A percentile compares a stretch with the other conserved stretches of the same genome.
phyloP scores from a whole-genome alignment of 1,140 invertebrate species.

The Atta cephalotes region DNA sequence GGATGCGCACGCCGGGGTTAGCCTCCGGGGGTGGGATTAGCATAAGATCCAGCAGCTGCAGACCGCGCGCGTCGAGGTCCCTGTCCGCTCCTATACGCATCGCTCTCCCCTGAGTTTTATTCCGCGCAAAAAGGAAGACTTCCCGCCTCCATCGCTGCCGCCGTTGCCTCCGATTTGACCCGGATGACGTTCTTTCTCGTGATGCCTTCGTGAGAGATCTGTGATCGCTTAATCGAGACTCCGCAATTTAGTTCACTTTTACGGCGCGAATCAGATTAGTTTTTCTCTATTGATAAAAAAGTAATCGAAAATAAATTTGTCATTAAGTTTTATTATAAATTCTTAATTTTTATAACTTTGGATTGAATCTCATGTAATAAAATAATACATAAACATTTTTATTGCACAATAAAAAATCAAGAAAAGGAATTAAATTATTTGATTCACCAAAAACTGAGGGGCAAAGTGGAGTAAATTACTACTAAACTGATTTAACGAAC shows the following conservation, averaged over 20 bases:
- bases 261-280: no score
- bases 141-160: neutral
- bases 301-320: no score
- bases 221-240: constrained; percentile 13
- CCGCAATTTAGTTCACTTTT: constrained; percentile 20
- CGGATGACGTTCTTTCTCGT: constrained; percentile 19
- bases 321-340: no score
- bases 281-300: no score
- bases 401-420: no score
- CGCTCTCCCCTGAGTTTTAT: constrained; percentile 39
- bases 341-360: no score
- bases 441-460: no score
- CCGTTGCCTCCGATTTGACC: constrained; percentile 22
- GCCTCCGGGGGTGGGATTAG: constrained; percentile 79
- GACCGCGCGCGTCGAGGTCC: constrained; percentile 62
- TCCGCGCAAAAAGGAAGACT: constrained; percentile 44
- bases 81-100: constrained; percentile 47
- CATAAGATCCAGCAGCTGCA: constrained; percentile 82
- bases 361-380: no score
- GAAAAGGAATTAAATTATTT: no score
- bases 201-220: neutral
- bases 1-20: constrained; percentile 75
- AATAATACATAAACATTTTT: no score
- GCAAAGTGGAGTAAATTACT: no score
- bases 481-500: no score